Evolutionary conservation across 1,140 invertebrate genomes (phyloP).

Genomic region (Myzus persicae): DNA sequence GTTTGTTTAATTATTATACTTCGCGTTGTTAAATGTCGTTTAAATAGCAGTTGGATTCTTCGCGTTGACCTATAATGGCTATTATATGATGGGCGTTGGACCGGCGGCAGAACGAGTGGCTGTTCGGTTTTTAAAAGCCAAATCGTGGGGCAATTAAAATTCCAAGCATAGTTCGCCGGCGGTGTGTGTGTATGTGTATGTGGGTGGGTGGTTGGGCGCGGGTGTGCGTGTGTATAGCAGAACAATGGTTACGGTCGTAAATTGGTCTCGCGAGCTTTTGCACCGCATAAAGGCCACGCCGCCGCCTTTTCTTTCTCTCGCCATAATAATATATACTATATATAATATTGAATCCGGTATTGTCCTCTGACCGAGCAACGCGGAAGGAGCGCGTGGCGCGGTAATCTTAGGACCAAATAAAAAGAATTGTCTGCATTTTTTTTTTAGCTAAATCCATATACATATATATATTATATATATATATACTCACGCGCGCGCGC

Average conservation of each 20-base stretch:
- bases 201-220: too few species aligned
- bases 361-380: background rate
- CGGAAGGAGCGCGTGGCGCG: background rate
- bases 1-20: slow-evolving; percentile 29
- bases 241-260: slow-evolving; percentile 37
- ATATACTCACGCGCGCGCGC: too few species aligned
- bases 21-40: background rate
- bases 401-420: background rate
- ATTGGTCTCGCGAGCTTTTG: slow-evolving; percentile 35
- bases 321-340: background rate
- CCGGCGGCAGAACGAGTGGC: background rate
- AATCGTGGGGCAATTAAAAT: slow-evolving; percentile 37
- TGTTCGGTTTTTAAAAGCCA: slow-evolving; percentile 34
- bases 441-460: background rate
- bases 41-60: slow-evolving; percentile 29
- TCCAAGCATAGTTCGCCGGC: background rate
- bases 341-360: background rate
- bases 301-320: background rate
- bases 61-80: background rate
- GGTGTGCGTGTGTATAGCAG: too few species aligned
- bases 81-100: background rate
- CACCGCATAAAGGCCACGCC: background rate
- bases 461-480: background rate
- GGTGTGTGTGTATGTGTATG: background rate
- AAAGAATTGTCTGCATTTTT: background rate